Evolutionary conservation across 2,888 invertebrate species (phyloP), one percentile per base, ranked within the genome.

Genomic region (Raillietiella orientalis): DNA sequence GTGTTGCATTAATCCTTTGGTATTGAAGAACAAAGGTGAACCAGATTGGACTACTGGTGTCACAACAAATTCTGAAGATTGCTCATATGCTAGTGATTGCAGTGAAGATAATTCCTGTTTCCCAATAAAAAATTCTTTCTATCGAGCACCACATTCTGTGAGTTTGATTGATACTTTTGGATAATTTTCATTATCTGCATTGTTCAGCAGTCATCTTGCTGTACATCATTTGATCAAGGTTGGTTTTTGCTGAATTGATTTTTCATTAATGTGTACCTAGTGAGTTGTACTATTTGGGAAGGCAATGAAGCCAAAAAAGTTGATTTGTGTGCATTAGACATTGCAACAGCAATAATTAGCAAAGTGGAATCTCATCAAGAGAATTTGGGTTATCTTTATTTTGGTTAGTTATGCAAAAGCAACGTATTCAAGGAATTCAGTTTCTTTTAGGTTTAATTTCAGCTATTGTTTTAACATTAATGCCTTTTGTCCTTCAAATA

Each of bases 231-330:
- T 34, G 71, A 72, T 44, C 62, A 66, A 49, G 69, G 70, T 69
- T 45, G 43, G 36, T 36, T 25, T 23, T 16, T 16, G 6, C 11
- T 20, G 25, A 24, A 19, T 21, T 19, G n/a, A 23, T 23, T 30
- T 9, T 31, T 28, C 20, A 35, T 27, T 39, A 13, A 4, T 23
- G 21, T 29, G 21, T 17, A 27, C 48, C 13, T 46, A 82, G 84
- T 87, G 31, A 82, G 75, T 39, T 90, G 87, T 43, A 75, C 79
- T 25, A 69, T 90, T 49, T 90, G 87, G 84, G 77, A 82, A 41
- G 61, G 63, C 16, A 62, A 67, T 5, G 77, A 82, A 32, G 65
- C 72, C 14, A 71, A 82, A 40, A 84, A 87, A 43, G 74, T 77
- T 1, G 79, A 87, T 45, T 54, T 90, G 34, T 77, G 82, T 0